Evolutionary conservation across 2,888 invertebrate genomes (phyloP), one percentile per base, ranked within the genome.

Genomic region (Nysson spinosus): DNA sequence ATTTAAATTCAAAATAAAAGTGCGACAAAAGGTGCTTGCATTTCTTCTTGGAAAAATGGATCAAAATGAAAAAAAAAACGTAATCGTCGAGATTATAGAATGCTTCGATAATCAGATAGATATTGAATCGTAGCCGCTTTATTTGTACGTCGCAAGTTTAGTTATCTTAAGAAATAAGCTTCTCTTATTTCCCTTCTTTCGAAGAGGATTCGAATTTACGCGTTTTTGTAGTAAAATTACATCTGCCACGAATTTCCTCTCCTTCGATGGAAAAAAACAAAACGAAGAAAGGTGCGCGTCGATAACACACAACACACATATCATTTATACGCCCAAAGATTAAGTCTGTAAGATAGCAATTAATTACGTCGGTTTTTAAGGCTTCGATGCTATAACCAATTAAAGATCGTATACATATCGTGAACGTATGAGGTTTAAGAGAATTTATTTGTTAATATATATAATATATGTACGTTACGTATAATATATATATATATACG

Each of bases 401-500:
- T 69, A 76, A 82, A 78, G 40, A 83, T 83, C 80, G 67, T 77
- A 82, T 76, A 82, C 80, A 83, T 83, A 83, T 83, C 82, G 75
- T 72, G 52, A 75, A 69, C 70, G 72, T 73, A 78, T 73, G 72
- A 80, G 65, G 69, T 81, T 81, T 73, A 75, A 72, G 67, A 78
- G 67, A 72, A 78, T 72, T 71, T 75, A 76, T 75, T 78, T 77
- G 81, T 79, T 80, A 78, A 75, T 67, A 78, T 76, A 76, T 72
- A 78, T 52, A 68, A 78, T 78, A 80, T 74, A 75, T 72, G 66
- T 73, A 75, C 69, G 77, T 71, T 78, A 72, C 69, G 69, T 77
- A 81, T 69, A 69, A 69, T 70, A 77, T 71, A 75, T 58, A 73
- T 66, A 61, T 61, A 74, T 69, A 75, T 58, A 73, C 67, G 60